phyloP scores from a whole-genome alignment of 1,140 invertebrate species.

The Parasteatoda tepidariorum region DNA sequence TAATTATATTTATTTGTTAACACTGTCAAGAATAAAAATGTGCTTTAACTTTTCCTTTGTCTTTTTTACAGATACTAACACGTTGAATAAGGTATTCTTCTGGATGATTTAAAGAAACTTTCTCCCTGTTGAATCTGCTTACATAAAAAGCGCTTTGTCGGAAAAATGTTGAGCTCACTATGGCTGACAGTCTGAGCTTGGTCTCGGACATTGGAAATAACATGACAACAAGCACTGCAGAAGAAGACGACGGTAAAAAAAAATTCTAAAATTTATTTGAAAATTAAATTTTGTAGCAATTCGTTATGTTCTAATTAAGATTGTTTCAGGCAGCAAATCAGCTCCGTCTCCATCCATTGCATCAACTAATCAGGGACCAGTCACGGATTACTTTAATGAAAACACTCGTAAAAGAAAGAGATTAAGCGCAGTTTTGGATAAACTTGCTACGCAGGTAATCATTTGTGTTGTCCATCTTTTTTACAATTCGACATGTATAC shows the following conservation, averaged over 20 bases:
- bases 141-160: not conserved
- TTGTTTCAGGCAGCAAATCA: constrained; percentile 52
- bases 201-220: constrained; percentile 11
- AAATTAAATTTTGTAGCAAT: no score
- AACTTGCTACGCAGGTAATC: constrained; percentile 72
- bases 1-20: no score
- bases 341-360: constrained; percentile 30
- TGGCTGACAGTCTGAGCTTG: constrained; percentile 56
- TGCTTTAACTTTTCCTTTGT: no score
- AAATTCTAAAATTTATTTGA: no score
- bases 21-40: no score
- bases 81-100: no score
- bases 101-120: no score
- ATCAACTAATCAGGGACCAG: constrained; percentile 32
- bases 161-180: constrained; percentile 48
- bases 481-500: not conserved
- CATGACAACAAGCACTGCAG: constrained; percentile 51
- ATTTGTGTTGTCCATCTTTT: not conserved
- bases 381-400: constrained; percentile 18
- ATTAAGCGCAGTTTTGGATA: constrained; percentile 80
- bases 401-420: constrained; percentile 76
- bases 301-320: no score
- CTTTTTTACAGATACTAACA: no score
- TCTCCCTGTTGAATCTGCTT: not conserved
- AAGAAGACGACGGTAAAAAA: constrained; percentile 47